Conservation (phyloP, 2,113 vertebrate genomes). For the Catharus bicknelli region DNA sequence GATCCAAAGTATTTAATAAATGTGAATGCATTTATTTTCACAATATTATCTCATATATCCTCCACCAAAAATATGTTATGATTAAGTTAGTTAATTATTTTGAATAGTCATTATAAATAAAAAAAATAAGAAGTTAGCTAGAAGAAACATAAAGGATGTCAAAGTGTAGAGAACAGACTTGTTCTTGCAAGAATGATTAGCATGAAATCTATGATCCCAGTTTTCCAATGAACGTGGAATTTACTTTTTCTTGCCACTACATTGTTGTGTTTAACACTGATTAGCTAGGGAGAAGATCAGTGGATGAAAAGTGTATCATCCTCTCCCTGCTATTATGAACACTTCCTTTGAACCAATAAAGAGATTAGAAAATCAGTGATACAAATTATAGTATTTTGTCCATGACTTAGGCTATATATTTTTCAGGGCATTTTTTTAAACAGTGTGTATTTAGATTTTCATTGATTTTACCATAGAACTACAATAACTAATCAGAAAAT, state of each 20-base stretch:
- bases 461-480: not conserved
- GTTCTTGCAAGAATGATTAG: accelerated
- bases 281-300: not conserved
- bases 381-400: not conserved
- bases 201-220: not conserved
- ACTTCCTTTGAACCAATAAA: not conserved
- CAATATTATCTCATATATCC: not conserved
- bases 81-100: not conserved
- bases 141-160: not conserved
- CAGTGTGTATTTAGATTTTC: not conserved
- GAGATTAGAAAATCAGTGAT: not conserved
- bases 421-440: not conserved
- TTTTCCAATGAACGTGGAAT: not conserved
- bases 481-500: not conserved
- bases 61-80: not conserved
- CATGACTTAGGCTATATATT: not conserved
- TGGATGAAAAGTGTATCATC: not conserved
- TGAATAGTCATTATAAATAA: not conserved
- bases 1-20: not conserved
- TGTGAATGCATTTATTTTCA: not conserved
- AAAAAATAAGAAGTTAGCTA: not conserved
- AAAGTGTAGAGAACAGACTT: not conserved
- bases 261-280: not conserved
- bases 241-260: not conserved
- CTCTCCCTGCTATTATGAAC: not conserved